Percentiles rank a stretch among this genome's conserved stretches.
These are phyloP conservation scores for Diadumene lineata DNA, from an alignment of 92 coral and sea anemone species.

Conservation along the genomic window DNA sequence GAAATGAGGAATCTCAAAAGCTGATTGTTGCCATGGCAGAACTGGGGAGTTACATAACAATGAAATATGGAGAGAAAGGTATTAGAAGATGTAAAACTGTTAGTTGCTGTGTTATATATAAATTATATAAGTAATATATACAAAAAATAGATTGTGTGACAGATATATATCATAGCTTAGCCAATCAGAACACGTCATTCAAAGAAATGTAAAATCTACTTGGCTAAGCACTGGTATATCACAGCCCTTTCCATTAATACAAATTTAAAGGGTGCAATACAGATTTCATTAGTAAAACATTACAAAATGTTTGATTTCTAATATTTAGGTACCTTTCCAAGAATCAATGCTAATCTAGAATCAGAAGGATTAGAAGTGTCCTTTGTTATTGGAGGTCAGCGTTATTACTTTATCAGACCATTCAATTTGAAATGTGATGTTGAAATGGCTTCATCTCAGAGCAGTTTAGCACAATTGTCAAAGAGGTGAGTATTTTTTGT, in stretches of 20 bases:
- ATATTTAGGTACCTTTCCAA: slow-evolving; percentile 31
- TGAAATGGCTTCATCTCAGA: slow-evolving; percentile 72
- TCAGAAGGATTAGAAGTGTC: slow-evolving; percentile 65
- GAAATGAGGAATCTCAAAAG: slow-evolving; percentile 29
- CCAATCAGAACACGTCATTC: too few species aligned
- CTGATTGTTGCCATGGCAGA: slow-evolving; percentile 27
- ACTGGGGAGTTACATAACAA: slow-evolving; percentile 10
- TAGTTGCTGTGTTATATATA: too few species aligned
- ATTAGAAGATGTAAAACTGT: background rate
- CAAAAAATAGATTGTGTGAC: too few species aligned
- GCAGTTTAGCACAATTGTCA: slow-evolving; percentile 44
- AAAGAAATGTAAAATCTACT: too few species aligned
- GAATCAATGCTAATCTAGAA: slow-evolving; percentile 57
- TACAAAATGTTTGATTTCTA: background rate
- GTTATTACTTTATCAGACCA: slow-evolving; percentile 61
- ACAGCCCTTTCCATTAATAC: background rate
- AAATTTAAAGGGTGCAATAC: too few species aligned
- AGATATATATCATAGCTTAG: too few species aligned
- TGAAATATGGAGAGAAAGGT: slow-evolving; percentile 17
- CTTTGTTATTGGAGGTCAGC: slow-evolving; percentile 42
- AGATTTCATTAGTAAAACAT: background rate
- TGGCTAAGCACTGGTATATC: background rate
- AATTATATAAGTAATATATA: too few species aligned
- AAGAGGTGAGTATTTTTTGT: slow-evolving; percentile 45
- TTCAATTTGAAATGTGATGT: slow-evolving; percentile 59